Base-by-base conservation (phyloP, 2,888 invertebrate species). In the Dryomyza anilis region DNA sequence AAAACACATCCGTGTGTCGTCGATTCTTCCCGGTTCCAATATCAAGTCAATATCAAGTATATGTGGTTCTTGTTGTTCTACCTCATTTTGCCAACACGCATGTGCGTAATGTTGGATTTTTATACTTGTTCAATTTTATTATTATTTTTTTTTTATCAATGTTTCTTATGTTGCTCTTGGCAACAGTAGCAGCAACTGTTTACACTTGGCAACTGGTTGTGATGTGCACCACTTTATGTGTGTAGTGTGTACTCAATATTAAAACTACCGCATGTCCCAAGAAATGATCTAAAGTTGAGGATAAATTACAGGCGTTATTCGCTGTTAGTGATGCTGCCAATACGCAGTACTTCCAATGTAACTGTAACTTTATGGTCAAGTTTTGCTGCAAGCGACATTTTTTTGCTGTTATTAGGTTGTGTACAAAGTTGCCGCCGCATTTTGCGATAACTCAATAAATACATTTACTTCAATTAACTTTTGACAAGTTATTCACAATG, bases 181-280 rank as follows among this genome's bases (percentile, higher is more conserved):
- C n/a, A n/a, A 27, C n/a, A 52, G 12, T 25, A 23, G 59, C 46
- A 59, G 30, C 59, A 59, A 46, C 59, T 59, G 46, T 59, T 59
- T 59, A 59, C 59, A 59, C 58, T 48, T 16, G 16, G 29, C 39
- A 48, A 55, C 25, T 63, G 57, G 50, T 57, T 25, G 12, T 57
- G 33, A 16, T 55, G 19, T 61, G 10, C 33, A n/a, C n/a, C n/a
- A n/a, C n/a, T n/a, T n/a, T n/a, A n/a, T n/a, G n/a, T n/a, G n/a
- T n/a, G n/a, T n/a, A n/a, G n/a, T n/a, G n/a, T n/a, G n/a, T n/a
- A n/a, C n/a, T n/a, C n/a, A n/a, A n/a, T n/a, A n/a, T n/a, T n/a
- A n/a, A n/a, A n/a, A n/a, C n/a, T n/a, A n/a, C n/a, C n/a, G n/a
- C n/a, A n/a, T n/a, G n/a, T n/a, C n/a, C n/a, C n/a, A n/a, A n/a